Evolutionary conservation across 2,797 vertebrate species (phyloP), one percentile per base, ranked within the genome.

Genomic region (Halcyon chelicuti): DNA sequence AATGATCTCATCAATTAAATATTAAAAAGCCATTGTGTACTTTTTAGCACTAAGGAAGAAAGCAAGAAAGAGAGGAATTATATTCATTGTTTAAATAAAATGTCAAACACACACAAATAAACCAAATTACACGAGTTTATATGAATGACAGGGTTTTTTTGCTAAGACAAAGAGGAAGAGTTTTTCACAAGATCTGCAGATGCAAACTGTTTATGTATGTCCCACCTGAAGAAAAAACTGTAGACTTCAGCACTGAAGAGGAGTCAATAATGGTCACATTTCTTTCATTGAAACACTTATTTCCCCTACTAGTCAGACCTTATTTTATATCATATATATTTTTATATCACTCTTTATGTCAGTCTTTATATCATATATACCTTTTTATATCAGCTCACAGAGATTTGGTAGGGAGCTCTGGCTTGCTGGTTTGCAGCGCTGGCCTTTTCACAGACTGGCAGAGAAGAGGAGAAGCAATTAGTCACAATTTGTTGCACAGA

Each of bases 1-100:
- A 98, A 87, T 25, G 98, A 99, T 99, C 98, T 84, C 91, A 49
- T 94, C 78, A 63, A 96, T 98, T 98, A 98, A 99, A 99, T 99
- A 98, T 99, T 99, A 98, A 99, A 93, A 98, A 97, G 72, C 89
- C 92, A 95, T 76, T 98, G 98, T 98, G 98, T 86, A 91, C 86
- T 94, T 97, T 96, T 95, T 92, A 92, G 85, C 91, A 93, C 77
- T 62, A 70, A 92, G 88, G 91, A 94, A 94, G 77, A 90, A 90
- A 95, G 58, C 31, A 76, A 60, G 28, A 73, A 92, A 92, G 62
- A 23, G 46, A 47, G 21, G 23, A 47, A 47, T 22, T 47, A 47
- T 47, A 47, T 47, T 47, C 7, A 13, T 47, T 47, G 21, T 47
- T 23, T 47, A 47, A 47, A 47, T 23, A 47, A 47, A 47, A 47